phyloP scores from a whole-genome alignment of 2,113 vertebrate genomes.

The Sorex fumeus region DNA sequence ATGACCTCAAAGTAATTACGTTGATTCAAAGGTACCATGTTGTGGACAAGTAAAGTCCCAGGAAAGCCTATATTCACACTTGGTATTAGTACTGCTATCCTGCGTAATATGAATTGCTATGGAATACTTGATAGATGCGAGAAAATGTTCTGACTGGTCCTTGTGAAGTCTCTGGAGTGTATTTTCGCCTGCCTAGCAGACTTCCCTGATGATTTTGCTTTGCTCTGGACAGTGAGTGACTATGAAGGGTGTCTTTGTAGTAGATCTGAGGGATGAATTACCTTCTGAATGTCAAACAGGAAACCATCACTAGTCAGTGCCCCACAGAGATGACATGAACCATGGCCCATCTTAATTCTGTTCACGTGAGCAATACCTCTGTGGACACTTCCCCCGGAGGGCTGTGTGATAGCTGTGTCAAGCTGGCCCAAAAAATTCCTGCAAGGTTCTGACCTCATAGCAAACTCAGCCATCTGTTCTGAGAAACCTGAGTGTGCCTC shows the following conservation, averaged over 20 bases:
- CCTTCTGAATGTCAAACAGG: conserved; percentile 24
- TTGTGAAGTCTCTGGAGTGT: neutral
- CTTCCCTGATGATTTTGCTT: neutral
- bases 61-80: neutral
- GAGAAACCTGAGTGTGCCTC: conserved; percentile 30
- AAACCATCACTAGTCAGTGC: neutral
- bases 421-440: neutral
- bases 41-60: neutral
- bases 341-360: neutral
- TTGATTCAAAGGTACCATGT: neutral
- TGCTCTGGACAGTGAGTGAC: neutral
- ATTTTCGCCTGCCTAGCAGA: neutral
- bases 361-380: neutral
- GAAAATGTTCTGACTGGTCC: neutral
- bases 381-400: neutral
- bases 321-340: neutral
- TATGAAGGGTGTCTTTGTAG: neutral
- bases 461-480: conserved; percentile 26
- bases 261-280: neutral
- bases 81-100: neutral
- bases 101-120: neutral
- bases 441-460: neutral
- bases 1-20: conserved; percentile 1
- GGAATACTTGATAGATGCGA: neutral
- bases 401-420: neutral